Evolutionary conservation across 2,888 invertebrate genomes (phyloP).

Genomic region (Myopa tessellatipennis): DNA sequence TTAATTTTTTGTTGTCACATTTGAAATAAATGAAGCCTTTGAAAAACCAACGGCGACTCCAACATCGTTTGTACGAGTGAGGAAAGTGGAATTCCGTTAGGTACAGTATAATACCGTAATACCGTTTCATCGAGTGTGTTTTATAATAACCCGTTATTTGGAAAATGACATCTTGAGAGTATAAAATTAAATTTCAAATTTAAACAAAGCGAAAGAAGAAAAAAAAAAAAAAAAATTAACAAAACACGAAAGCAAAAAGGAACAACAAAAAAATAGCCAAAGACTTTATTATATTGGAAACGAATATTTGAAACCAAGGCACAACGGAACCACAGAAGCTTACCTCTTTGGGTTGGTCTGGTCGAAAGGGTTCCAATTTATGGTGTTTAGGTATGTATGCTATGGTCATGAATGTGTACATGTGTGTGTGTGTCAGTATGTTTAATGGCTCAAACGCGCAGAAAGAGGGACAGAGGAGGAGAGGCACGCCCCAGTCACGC

Average conservation of each 20-base stretch:
- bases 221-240: no score
- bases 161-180: conserved; percentile 20
- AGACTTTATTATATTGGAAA: conserved; percentile 7
- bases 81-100: background rate
- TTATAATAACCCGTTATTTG: conserved; percentile 29
- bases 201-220: background rate
- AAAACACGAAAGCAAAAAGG: background rate
- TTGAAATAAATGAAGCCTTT: no score
- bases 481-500: no score
- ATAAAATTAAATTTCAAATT: conserved; percentile 15
- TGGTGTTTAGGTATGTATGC: background rate
- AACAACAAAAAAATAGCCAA: background rate
- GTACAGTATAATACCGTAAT: background rate
- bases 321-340: background rate
- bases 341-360: background rate
- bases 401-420: background rate
- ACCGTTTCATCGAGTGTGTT: background rate
- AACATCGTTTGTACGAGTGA: no score
- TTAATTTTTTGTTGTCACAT: no score
- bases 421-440: conserved; percentile 27
- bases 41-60: no score
- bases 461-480: conserved; percentile 1
- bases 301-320: background rate
- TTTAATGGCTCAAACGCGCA: background rate
- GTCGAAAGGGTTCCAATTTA: background rate